Evolutionary conservation across 2,797 vertebrate genomes (phyloP), one percentile per base, ranked within the genome.

Genomic region (Lycodopsis pacificus): DNA sequence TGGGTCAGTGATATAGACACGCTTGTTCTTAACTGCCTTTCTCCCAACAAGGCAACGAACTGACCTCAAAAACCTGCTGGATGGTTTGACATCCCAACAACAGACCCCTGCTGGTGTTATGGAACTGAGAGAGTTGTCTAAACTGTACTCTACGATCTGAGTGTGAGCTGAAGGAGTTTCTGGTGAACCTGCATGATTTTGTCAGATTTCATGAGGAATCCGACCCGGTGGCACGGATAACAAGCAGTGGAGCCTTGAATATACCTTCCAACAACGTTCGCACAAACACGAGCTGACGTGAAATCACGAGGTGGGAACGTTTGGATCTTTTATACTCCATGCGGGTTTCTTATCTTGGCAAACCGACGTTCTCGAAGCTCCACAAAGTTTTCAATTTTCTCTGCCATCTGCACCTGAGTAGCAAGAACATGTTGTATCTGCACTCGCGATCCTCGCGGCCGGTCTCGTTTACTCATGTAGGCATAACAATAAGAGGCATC

Each of bases 1-100:
- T 90, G 81, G 87, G 83, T 86, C 81, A 88, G 67, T 68, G 91
- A 94, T 92, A 95, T 94, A 85, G 77, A 72, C 58, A n/a, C 25
- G 76, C 81, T 87, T 87, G 82, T 93, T 87, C 79, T 71, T 70
- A 70, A 56, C 81, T 84, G 76, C 73, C 83, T 65, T 76, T 74
- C 87, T 91, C 79, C 82, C 77, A 59, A 81, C 78, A 82, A 76
- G 44, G 64, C 10, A 49, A 34, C 46, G 51, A 70, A 65, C 44
- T 73, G 64, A 86, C 70, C 72, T 27, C 19, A n/a, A 51, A 76
- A 69, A n/a, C 36, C 71, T 44, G 32, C 62, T 40, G 65, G 20
- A 57, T 42, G 56, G 4, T 65, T 3, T 13, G 3, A 61, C 34
- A 53, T 65, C 51, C 44, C 12, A 3, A 73, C 56, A 65, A 38